Evolutionary conservation across 2,797 vertebrate genomes (phyloP), one percentile per base, ranked within the genome.

Genomic region (Jordanella pulchra): DNA sequence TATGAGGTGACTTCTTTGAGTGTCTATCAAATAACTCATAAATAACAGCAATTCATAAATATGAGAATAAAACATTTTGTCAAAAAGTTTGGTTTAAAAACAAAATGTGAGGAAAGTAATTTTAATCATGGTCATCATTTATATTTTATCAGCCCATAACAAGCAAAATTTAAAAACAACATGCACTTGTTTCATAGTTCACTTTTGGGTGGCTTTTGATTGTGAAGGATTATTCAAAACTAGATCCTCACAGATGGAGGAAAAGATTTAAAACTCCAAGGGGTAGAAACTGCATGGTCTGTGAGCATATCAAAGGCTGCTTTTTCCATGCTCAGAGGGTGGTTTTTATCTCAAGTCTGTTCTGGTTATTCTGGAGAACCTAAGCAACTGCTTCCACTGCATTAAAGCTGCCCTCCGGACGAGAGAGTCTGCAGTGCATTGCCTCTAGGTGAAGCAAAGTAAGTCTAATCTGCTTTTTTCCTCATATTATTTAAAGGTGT

Each of bases 221-320:
- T 32, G 21, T 14, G 25, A 32, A 48, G 45, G 18, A 23, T 48
- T 30, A 67, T 32, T 18, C 21, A 32, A 67, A 66, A 67, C 39
- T n/a, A 51, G 27, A 44, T 67, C 21, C 21, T 61, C 58, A n/a
- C 58, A 39, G 58, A 61, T 61, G 58, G 58, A 61, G 32, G 32
- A 21, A 39, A 61, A 61, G 58, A 61, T 61, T 25, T 61, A 50
- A 48, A 48, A 51, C 18, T 51, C 45, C 11, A 30, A 44, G 45
- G 45, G 47, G 47, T 23, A 48, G 32, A 67, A 47, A 51, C 47
- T 30, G 45, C 21, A 7, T 30, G 45, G 65, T n/a, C 12, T 51
- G 2, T 23, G 18, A 4, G 1, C 45, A 32, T 51, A 32, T 50
- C 17, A 50, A 67, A 51, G 28, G 65, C 65, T 32, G 65, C 18